A percentile compares a stretch with the other conserved stretches of the same genome.
Evolutionary conservation across 1,140 invertebrate genomes (phyloP).

Genomic region (Trachymyrmex cornetzi): DNA sequence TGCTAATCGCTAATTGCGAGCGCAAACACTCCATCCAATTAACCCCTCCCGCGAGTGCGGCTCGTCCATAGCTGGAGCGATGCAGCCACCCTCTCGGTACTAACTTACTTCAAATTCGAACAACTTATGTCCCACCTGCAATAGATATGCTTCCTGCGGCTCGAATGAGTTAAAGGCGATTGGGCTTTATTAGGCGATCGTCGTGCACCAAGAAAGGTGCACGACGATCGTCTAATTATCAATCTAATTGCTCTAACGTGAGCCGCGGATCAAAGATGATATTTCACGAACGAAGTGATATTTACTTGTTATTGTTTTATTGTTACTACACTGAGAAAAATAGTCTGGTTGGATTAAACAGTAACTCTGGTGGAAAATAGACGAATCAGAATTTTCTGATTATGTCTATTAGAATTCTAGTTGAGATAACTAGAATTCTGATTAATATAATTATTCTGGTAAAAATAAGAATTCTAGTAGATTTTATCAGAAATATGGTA

Average conservation of each 20-base stretch:
- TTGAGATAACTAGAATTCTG: too few species aligned
- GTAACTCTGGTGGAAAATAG: too few species aligned
- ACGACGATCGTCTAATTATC: slow-evolving; percentile 26
- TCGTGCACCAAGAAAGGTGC: neutral
- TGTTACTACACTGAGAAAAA: too few species aligned
- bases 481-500: too few species aligned
- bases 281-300: neutral
- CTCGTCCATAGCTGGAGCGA: slow-evolving; percentile 20
- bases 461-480: too few species aligned
- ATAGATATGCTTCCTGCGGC: slow-evolving; percentile 32
- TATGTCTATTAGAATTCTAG: too few species aligned
- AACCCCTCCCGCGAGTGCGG: slow-evolving; percentile 68
- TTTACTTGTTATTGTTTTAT: neutral
- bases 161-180: slow-evolving; percentile 27
- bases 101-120: slow-evolving; percentile 43
- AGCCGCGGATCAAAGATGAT: slow-evolving; percentile 4
- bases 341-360: too few species aligned
- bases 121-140: slow-evolving; percentile 38
- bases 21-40: slow-evolving; percentile 85
- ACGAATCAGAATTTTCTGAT: too few species aligned
- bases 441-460: too few species aligned
- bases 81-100: slow-evolving; percentile 56
- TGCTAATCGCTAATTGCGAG: slow-evolving; percentile 86
- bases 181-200: neutral
- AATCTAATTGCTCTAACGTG: slow-evolving; percentile 4